A percentile compares a stretch with the other conserved stretches of the same genome.
phyloP scores from a whole-genome alignment of 2,797 vertebrate species.

The Leucoraja ocellata region DNA sequence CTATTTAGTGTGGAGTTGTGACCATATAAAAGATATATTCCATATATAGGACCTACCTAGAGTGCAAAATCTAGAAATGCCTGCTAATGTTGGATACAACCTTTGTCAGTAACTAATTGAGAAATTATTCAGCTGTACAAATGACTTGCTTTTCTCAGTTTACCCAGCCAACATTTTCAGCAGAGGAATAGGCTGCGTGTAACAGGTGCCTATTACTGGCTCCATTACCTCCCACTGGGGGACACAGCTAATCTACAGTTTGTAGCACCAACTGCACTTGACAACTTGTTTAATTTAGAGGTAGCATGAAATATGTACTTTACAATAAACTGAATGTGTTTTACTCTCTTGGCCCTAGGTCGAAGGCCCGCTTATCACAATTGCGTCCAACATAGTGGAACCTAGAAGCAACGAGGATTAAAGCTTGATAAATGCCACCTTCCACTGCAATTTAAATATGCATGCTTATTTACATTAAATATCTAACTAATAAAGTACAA shows the following conservation, averaged over 20 bases:
- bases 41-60: background rate
- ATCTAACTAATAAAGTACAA: slow-evolving; percentile 6
- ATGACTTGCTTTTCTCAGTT: background rate
- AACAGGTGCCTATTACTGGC: background rate
- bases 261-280: too few species aligned
- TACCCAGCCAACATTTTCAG: background rate
- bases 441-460: background rate
- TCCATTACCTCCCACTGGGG: too few species aligned
- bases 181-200: background rate
- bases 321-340: slow-evolving; percentile 39
- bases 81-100: background rate
- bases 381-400: slow-evolving; percentile 54
- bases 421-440: background rate
- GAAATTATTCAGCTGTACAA: background rate
- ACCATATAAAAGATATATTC: background rate
- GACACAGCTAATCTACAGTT: too few species aligned
- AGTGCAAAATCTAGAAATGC: background rate
- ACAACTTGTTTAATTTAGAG: too few species aligned
- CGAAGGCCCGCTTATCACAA: slow-evolving; percentile 61
- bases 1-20: background rate
- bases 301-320: background rate
- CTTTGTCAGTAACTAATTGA: background rate
- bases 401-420: background rate
- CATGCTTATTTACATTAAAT: slow-evolving; percentile 17
- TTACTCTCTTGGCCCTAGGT: slow-evolving; percentile 55